Base-by-base conservation (phyloP, 2,888 invertebrate genomes). In the Diaphora mendica region DNA sequence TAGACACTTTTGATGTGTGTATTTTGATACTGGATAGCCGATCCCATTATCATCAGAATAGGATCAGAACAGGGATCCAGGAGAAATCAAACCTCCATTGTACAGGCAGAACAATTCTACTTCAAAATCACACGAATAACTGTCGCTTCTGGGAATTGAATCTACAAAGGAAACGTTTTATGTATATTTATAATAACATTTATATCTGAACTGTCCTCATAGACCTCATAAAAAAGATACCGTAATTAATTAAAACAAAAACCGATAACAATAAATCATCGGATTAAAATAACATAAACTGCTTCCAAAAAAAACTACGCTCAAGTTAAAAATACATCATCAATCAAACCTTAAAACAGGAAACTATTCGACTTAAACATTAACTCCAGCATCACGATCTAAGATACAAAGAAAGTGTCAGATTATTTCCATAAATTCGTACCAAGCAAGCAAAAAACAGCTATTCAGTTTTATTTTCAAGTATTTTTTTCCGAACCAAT, bases 401-500 rank as follows among this genome's bases (percentile, higher is more conserved):
- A 39, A 69, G 59, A 33, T 51, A 23, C 17, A 68, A 59, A 33
- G 33, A 66, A 66, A n/a, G 59, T 30, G 7, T 15, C 42, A n/a
- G 59, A 62, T 17, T 62, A 72, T 64, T 48, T 44, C 48, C 35
- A 68, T 26, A 62, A 44, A 64, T 4, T 26, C 13, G 64, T 73
- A 69, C 69, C 33, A 42, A 51, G n/a, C 51, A 26, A 69, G 30
- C 68, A 69, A 68, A 68, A 64, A 30, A 26, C 64, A 55, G 30
- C 59, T 42, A 33, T 20, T 70, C 30, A 23, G 39, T 62, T 62
- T 35, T 51, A 33, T 73, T 2, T 44, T 44, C 44, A 51, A 55
- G 44, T 66, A 15, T 15, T 72, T 78, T 82, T 82, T 83, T 59
- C 64, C 64, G 30, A 23, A n/a, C 44, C 79, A 75, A 73, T 81